These are phyloP conservation scores for Cyphomyrus discorhynchus DNA, from an alignment of 2,113 vertebrate species.

Conservation along the genomic window DNA sequence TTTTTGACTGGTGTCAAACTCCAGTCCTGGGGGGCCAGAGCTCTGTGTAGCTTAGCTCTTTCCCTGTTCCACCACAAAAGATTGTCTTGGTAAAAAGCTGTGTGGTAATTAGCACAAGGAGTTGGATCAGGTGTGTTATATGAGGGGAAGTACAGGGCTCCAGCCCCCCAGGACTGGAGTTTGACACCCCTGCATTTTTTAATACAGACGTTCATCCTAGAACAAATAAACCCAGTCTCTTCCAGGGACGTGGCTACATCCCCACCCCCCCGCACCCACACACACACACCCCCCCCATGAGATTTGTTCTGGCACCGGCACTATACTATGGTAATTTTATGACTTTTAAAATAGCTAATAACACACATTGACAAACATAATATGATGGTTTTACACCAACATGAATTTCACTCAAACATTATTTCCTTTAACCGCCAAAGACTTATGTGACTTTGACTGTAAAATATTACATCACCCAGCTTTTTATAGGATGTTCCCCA, in stretches of 20 bases:
- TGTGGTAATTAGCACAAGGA: too few relatives aligned
- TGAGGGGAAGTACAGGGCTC: too few relatives aligned
- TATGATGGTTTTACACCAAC: neutral
- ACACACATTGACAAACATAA: neutral
- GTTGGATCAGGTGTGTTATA: too few relatives aligned
- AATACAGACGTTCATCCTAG: neutral
- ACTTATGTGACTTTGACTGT: neutral
- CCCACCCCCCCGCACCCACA: too few relatives aligned
- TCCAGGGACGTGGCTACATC: too few relatives aligned
- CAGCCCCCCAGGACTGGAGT: too few relatives aligned
- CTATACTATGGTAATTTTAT: neutral
- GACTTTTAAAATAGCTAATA: neutral
- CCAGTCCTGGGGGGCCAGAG: too few relatives aligned
- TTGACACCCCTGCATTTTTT: neutral
- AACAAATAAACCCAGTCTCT: too few relatives aligned
- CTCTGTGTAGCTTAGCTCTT: too few relatives aligned
- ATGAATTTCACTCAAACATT: neutral
- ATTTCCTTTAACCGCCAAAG: neutral
- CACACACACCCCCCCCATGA: neutral
- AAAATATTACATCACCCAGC: neutral
- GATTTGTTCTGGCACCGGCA: neutral
- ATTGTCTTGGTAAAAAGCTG: too few relatives aligned
- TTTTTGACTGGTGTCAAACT: neutral
- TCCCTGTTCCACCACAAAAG: too few relatives aligned
- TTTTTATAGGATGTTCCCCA: neutral